Conservation (phyloP, 2,113 vertebrate genomes). For the Macquaria ambigua region DNA sequence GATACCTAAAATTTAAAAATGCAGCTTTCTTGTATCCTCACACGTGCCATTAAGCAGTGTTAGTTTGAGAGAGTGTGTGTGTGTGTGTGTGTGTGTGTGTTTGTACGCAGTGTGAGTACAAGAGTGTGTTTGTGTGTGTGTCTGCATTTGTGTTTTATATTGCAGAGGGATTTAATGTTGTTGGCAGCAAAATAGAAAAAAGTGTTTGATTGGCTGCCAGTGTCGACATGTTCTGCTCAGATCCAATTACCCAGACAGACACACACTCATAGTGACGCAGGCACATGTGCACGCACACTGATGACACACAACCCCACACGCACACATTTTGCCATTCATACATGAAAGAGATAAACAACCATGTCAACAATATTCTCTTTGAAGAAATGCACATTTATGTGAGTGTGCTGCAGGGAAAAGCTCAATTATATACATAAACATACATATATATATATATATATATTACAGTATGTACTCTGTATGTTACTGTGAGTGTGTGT, state of each 20-base stretch:
- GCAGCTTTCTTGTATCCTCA: conserved; percentile 23
- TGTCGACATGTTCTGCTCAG: conserved; percentile 70
- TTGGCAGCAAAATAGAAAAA: conserved; percentile 60
- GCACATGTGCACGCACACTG: conserved; percentile 18
- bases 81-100: background rate
- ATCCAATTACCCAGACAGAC: conserved; percentile 65
- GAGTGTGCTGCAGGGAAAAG: background rate
- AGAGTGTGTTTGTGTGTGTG: conserved; percentile 9
- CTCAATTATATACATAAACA: background rate
- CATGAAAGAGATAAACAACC: conserved; percentile 9
- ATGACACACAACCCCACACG: conserved; percentile 17
- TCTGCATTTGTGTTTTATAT: conserved; percentile 26
- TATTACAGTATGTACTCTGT: background rate
- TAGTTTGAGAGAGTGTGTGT: background rate
- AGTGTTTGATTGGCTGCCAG: conserved; percentile 72
- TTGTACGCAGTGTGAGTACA: background rate
- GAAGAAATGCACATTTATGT: background rate
- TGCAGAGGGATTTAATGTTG: conserved; percentile 63
- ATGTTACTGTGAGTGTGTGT: background rate
- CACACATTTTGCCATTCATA: conserved; percentile 4
- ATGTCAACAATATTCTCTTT: background rate
- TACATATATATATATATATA: background rate
- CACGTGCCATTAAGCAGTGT: conserved; percentile 18
- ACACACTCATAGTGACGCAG: conserved; percentile 32
- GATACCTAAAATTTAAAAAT: conserved; percentile 7